Conservation (phyloP, 2,888 invertebrate genomes). For the Platypus cylindrus region DNA sequence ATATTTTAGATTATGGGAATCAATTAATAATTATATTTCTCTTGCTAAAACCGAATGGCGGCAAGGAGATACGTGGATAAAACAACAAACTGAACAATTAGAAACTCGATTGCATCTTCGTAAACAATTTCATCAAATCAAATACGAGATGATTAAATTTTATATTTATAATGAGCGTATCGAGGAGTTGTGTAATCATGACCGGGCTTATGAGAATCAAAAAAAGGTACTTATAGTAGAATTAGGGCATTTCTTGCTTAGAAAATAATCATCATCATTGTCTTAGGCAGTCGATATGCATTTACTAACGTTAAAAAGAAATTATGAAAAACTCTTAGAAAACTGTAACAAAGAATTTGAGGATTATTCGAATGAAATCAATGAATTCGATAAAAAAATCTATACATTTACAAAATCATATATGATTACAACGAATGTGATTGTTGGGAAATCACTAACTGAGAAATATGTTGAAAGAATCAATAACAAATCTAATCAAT, state of each 20-base stretch:
- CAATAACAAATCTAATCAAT: constrained; percentile 5
- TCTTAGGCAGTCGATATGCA: too few species aligned
- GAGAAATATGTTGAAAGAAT: constrained; percentile 5
- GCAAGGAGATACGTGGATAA: constrained; percentile 18
- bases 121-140: constrained; percentile 18
- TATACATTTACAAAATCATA: constrained; percentile 4
- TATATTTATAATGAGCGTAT: constrained; percentile 23
- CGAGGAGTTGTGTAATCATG: constrained; percentile 23
- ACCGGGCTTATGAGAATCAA: too few species aligned
- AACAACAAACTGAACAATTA: constrained; percentile 16
- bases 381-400: constrained; percentile 7
- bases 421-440: constrained; percentile 6
- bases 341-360: constrained; percentile 7
- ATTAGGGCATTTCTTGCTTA: too few species aligned
- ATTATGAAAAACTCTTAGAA: constrained; percentile 3
- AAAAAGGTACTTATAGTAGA: too few species aligned
- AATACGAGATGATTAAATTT: constrained; percentile 18
- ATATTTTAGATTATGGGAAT: constrained; percentile 24
- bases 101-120: constrained; percentile 20
- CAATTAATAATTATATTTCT: constrained; percentile 20
- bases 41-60: constrained; percentile 20
- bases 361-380: constrained; percentile 7
- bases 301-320: neutral
- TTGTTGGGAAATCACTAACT: constrained; percentile 6
- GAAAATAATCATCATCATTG: too few species aligned